Conservation (phyloP, 2,113 vertebrate species). For the Phalacrocorax pelagicus region DNA sequence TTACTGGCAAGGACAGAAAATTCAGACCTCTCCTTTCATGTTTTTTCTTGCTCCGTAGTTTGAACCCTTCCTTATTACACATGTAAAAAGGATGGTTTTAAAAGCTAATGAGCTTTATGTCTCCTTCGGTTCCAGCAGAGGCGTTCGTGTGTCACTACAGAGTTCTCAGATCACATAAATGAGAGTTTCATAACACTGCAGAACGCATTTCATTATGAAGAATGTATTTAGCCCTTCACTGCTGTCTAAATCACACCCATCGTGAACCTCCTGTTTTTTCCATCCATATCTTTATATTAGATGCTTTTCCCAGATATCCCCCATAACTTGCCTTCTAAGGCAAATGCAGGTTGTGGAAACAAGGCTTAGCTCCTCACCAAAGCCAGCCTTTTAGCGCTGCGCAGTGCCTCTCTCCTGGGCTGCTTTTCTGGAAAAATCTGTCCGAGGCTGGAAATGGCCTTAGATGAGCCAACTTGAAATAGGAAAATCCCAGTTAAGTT, state of each 20-base stretch:
- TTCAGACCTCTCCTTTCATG: not conserved
- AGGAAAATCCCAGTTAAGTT: conserved; percentile 19
- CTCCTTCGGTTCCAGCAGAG: not conserved
- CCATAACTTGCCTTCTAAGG: not conserved
- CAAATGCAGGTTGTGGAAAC: not conserved
- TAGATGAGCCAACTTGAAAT: not conserved
- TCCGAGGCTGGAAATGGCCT: not conserved
- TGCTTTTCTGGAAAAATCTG: not conserved
- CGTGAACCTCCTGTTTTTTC: not conserved
- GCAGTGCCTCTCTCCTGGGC: not conserved
- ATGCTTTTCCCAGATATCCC: not conserved
- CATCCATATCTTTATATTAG: not conserved
- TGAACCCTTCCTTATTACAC: not conserved
- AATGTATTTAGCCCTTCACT: not conserved
- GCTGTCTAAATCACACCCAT: conserved; percentile 9
- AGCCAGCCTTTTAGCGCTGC: not conserved
- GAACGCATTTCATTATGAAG: not conserved
- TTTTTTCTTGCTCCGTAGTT: conserved; percentile 14
- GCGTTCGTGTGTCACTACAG: not conserved
- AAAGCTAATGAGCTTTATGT: conserved; percentile 53
- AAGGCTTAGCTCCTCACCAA: not conserved
- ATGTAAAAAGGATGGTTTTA: conserved; percentile 39
- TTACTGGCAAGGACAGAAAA: conserved; percentile 53
- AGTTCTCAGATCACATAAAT: not conserved
- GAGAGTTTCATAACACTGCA: not conserved